Evolutionary conservation across 2,113 vertebrate species (phyloP), one percentile per base, ranked within the genome.

Genomic region (Rhegmatorhina hoffmannsi): DNA sequence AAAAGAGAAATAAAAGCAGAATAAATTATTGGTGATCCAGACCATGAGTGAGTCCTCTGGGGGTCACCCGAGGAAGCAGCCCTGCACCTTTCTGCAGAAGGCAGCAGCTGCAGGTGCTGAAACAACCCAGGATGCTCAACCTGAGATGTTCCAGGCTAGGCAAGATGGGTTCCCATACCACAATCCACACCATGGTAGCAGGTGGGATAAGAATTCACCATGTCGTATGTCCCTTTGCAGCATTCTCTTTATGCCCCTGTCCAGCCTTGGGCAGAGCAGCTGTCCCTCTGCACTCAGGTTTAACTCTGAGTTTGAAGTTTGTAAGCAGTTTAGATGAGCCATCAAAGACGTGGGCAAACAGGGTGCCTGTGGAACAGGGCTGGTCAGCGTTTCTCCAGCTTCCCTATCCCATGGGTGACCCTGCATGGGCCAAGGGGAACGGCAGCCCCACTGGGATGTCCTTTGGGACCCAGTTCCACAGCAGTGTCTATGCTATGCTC

Each of bases 1-100:
- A 92, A 95, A 97, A 97, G 85, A 95, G 87, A 95, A 95, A 95
- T 93, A 92, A 96, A 96, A 96, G 89, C 78, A 62, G 78, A 95
- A 87, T 77, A 82, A 85, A 90, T 94, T 80, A 95, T 85, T 78
- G 66, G 53, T 17, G 31, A 90, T 93, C 78, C 68, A 76, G 78
- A 43, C 62, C 28, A 2, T 10, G 21, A 95, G 89, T 75, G 84
- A 90, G 73, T 78, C 94, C 40, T 4, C 68, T 58, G 84, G 79
- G 94, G 76, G 88, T 90, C 91, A 92, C 91, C 75, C 47, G 59
- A 66, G 77, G 60, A 89, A 96, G 70, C 40, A 81, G 74, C n/a
- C 28, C 53, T 46, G 34, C 0, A 2, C 46, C 79, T 68, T 88
- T 74, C 82, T 43, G 44, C 75, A 76, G 49, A 28, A 72, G 6